These are phyloP conservation scores for Camponotus pennsylvanicus DNA, from an alignment of 1,140 invertebrate genomes.

Conservation along the genomic window DNA sequence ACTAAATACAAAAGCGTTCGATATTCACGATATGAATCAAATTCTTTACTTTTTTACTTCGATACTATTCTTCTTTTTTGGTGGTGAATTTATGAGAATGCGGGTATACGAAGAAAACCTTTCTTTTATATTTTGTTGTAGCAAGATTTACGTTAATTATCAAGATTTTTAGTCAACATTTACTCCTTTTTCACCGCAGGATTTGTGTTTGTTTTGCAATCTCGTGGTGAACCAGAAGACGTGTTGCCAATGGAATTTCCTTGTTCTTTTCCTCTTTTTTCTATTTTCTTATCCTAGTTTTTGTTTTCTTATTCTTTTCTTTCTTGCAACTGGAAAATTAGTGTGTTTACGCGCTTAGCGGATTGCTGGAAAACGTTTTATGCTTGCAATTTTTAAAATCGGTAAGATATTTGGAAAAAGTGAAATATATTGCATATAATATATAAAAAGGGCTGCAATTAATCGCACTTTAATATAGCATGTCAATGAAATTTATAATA, in stretches of 20 bases:
- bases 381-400: conserved; percentile 13
- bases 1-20: neutral
- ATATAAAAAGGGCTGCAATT: neutral
- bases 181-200: neutral
- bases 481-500: neutral
- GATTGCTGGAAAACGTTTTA: conserved; percentile 30
- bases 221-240: neutral
- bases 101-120: neutral
- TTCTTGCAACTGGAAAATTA: conserved; percentile 28
- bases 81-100: neutral
- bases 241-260: conserved; percentile 14
- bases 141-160: conserved; percentile 11
- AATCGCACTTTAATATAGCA: neutral
- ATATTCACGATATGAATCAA: neutral
- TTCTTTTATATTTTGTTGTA: neutral
- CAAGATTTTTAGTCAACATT: neutral
- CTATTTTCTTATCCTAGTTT: conserved; percentile 30
- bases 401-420: conserved; percentile 20
- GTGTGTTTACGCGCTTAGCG: conserved; percentile 42
- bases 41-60: neutral
- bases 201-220: conserved; percentile 24
- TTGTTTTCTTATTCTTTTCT: conserved; percentile 26
- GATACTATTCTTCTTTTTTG: neutral
- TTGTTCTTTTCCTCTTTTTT: conserved; percentile 19
- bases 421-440: neutral